phyloP scores from a whole-genome alignment of 2,797 vertebrate species.

The Paratrypauchen microcephalus region DNA sequence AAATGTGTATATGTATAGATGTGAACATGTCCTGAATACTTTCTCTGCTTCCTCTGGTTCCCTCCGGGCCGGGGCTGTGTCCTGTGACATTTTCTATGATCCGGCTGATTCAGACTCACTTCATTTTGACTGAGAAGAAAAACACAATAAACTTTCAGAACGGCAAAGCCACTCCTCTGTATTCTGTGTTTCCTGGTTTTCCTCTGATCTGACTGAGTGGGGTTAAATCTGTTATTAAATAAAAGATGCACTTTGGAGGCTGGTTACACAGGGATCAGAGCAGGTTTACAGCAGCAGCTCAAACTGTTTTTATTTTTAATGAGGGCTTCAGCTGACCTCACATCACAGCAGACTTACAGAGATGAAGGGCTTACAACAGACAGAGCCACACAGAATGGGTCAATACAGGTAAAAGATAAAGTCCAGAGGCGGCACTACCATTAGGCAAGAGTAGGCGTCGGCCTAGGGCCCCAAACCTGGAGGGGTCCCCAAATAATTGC shows the following conservation, averaged over 20 bases:
- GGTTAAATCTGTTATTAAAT: slow-evolving; percentile 73
- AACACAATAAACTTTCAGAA: slow-evolving; percentile 5
- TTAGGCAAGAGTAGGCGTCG: too few species aligned
- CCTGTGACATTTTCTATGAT: too few species aligned
- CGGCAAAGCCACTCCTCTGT: slow-evolving; percentile 13
- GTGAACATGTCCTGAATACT: too few species aligned
- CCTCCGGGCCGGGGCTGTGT: too few species aligned
- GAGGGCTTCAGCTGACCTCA: slow-evolving; percentile 64
- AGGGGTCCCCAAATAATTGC: too few species aligned
- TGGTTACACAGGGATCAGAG: slow-evolving; percentile 55
- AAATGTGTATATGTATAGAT: too few species aligned
- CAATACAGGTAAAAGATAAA: too few species aligned
- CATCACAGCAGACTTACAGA: slow-evolving; percentile 48
- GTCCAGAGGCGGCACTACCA: too few species aligned
- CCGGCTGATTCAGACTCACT: background rate
- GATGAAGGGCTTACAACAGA: slow-evolving; percentile 4
- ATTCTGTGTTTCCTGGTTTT: slow-evolving; percentile 40
- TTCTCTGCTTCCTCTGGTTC: too few species aligned
- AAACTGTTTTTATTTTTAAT: slow-evolving; percentile 77
- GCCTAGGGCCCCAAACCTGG: too few species aligned
- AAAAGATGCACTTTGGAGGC: slow-evolving; percentile 71
- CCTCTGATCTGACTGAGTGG: slow-evolving; percentile 59
- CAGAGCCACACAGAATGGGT: background rate
- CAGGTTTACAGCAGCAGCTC: slow-evolving; percentile 53
- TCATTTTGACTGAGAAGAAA: slow-evolving; percentile 45